Conservation (phyloP, 2,888 invertebrate genomes). For the Cosmorhoe ocellata region DNA sequence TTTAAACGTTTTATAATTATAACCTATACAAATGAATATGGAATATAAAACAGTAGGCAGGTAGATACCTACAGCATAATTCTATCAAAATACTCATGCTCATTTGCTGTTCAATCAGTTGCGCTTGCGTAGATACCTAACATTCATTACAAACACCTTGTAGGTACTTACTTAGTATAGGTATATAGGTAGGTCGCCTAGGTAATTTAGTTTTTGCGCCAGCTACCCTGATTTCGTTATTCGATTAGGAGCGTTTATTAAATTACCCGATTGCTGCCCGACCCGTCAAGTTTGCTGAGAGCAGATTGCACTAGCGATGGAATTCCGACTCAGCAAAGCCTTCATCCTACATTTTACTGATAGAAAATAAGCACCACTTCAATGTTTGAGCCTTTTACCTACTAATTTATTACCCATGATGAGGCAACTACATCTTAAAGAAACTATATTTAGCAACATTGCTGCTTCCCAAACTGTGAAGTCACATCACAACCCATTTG, state of each 20-base stretch:
- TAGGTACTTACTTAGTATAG: too few species aligned
- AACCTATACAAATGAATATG: too few species aligned
- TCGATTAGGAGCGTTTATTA: constrained; percentile 77
- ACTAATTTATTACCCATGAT: too few species aligned
- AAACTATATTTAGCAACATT: constrained; percentile 17
- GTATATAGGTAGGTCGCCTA: too few species aligned
- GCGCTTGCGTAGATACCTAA: too few species aligned
- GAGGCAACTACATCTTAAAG: too few species aligned
- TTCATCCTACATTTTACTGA: constrained; percentile 45
- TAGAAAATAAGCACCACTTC: constrained; percentile 40
- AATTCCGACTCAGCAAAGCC: constrained; percentile 52
- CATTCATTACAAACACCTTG: too few species aligned
- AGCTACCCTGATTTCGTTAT: constrained; percentile 61
- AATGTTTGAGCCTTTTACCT: constrained; percentile 7
- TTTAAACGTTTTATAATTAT: too few species aligned
- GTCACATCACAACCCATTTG: constrained; percentile 36
- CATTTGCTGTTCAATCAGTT: too few species aligned
- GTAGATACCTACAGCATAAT: too few species aligned
- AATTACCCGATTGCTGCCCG: constrained; percentile 73
- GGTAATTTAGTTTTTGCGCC: constrained; percentile 12
- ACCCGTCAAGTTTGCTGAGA: constrained; percentile 63
- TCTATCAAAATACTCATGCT: too few species aligned
- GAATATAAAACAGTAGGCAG: too few species aligned
- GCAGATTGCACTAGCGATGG: constrained; percentile 63
- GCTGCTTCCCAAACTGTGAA: constrained; percentile 19